Base-by-base conservation (phyloP, 2,888 invertebrate species). In the Agriopis leucophaearia region DNA sequence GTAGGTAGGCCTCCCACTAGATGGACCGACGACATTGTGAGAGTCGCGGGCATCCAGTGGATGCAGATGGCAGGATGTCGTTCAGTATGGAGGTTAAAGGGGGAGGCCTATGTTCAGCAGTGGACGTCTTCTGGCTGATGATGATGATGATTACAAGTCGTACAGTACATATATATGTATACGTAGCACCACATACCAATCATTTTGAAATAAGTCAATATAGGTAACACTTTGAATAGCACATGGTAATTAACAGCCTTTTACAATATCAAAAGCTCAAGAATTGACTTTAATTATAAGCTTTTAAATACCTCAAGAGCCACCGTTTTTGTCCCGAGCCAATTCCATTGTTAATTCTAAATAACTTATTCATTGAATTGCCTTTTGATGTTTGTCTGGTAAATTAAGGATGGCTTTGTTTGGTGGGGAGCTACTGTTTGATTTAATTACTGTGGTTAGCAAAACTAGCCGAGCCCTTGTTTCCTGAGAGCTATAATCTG, bases 291-390 rank as follows among this genome's bases (percentile, higher is more conserved):
- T 36, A 40, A 50, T 64, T 45, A 44, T 12, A 35, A 36, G 50
- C 48, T 44, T 56, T 51, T 18, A 45, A 51, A 64, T 18, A 55
- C 36, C n/a, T 40, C 18, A 50, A 44, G 51, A 42, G 27, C n/a
- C 42, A 16, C 12, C 56, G 15, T 48, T 48, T 38, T 63, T 42
- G 55, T 42, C 42, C 44, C 35, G 4, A 35, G n/a, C 36, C 16
- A 13, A 15, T 12, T 40, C 56, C 40, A 64, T 64, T 64, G 56
- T 58, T 52, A 44, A 64, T 64, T 45, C 18, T 57, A 50, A 57
- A 64, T 50, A 51, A 57, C 44, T 64, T 64, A 58, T 58, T 64
- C 36, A 58, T 52, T 58, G 36, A 45, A 64, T 64, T 51, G 52
- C 44, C 51, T 64, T 47, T 64, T 58, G 51, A 51, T 51, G 58